Base-by-base conservation (phyloP, 2,888 invertebrate species). In the Toxonevra muliebris region DNA sequence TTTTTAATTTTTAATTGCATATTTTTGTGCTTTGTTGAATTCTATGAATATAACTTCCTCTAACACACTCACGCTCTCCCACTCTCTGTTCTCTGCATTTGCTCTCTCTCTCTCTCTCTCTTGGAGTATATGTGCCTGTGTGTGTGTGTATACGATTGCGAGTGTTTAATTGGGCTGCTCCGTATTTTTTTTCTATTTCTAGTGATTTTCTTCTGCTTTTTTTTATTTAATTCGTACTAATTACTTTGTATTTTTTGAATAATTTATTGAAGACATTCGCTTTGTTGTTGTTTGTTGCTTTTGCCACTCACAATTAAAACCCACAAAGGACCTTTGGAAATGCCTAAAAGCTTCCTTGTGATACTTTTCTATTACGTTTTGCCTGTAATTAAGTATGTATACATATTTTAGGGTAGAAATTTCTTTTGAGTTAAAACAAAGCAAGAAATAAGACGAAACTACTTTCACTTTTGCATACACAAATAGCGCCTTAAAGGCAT, bases 1-100 rank as follows among this genome's bases (percentile, higher is more conserved):
- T 48, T 48, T 48, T 48, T 48, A 48, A 48, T 48, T 48, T 48
- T 48, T 48, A 48, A 48, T 48, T 48, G 50, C 50, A 48, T 48
- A 48, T 48, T 13, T 48, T 48, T 48, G 15, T 48, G 50, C 50
- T 48, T 13, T 13, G 8, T 7, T 30, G 7, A 15, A 48, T 48
- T 48, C 15, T 48, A 15, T 48, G 13, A n/a, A 48, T 48, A 15
- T 7, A 15, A 13, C 15, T n/a, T 48, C 2, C 13, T n/a, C 2
- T 48, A 4, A 15, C 50, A 48, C 50, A 48, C 13, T n/a, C 15
- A 4, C 50, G 50, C 50, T n/a, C 50, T 4, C 50, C 8, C 50
- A 15, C 50, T 15, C 15, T 48, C 13, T n/a, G n/a, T n/a, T n/a
- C n/a, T 48, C 8, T 15, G 50, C 2, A 4, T 48, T n/a, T 48